Conservation (phyloP, 2,113 vertebrate genomes). For the Myotis brandtii region DNA sequence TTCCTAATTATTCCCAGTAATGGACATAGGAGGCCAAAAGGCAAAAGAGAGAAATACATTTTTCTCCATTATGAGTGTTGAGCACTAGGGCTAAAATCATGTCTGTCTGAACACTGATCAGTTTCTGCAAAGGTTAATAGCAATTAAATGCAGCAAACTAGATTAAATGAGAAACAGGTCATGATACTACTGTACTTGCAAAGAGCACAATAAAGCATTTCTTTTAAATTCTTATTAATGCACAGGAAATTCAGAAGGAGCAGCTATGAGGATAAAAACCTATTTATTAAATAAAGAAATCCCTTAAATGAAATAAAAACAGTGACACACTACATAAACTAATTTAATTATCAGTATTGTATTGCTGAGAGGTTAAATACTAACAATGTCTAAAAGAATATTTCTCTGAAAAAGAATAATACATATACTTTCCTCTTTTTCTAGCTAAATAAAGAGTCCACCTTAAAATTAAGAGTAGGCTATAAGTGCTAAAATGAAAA, state of each 20-base stretch:
- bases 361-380: conserved; percentile 38
- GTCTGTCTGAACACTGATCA: conserved; percentile 92
- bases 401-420: conserved; percentile 7
- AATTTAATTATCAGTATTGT: conserved; percentile 56
- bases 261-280: conserved; percentile 31
- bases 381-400: background rate
- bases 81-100: conserved; percentile 90
- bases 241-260: conserved; percentile 51
- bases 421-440: background rate
- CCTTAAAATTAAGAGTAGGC: background rate
- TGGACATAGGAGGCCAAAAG: conserved; percentile 88
- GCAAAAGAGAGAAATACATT: conserved; percentile 87
- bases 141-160: conserved; percentile 93
- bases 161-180: conserved; percentile 91
- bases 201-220: conserved; percentile 87
- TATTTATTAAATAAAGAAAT: conserved; percentile 67
- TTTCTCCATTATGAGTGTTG: conserved; percentile 88
- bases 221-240: conserved; percentile 81
- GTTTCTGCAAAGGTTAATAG: conserved; percentile 93
- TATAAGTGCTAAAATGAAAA: conserved; percentile 2
- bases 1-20: conserved; percentile 91
- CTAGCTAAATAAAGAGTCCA: background rate
- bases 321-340: conserved; percentile 55
- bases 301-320: conserved; percentile 65
- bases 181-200: conserved; percentile 89